Conservation (phyloP, 1,140 invertebrate species). For the Euwallacea fornicatus region DNA sequence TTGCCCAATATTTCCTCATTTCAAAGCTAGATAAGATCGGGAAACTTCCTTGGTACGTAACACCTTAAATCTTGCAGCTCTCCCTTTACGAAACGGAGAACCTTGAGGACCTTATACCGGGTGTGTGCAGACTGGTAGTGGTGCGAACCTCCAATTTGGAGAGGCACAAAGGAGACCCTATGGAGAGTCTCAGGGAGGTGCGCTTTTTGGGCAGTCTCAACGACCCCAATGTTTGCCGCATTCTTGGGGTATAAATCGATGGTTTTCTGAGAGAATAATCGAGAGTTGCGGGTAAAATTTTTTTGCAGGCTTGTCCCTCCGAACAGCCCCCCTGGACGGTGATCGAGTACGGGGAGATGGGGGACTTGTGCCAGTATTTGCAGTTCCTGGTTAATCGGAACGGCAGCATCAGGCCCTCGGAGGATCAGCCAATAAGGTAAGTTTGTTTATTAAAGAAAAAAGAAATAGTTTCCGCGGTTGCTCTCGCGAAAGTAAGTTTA, state of each 20-base stretch:
- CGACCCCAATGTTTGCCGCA: conserved; percentile 73
- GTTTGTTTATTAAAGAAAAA: no score
- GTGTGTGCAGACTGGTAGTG: conserved; percentile 56
- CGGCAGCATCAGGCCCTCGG: conserved; percentile 45
- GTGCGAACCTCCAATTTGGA: conserved; percentile 54
- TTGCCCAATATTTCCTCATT: conserved; percentile 18
- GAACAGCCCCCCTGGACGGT: conserved; percentile 71
- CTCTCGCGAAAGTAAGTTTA: no score
- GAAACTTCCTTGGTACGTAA: no score
- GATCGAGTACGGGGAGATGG: conserved; percentile 77
- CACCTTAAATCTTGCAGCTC: conserved; percentile 52
- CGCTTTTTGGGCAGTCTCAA: conserved; percentile 71
- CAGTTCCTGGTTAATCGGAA: conserved; percentile 55
- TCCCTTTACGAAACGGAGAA: conserved; percentile 60
- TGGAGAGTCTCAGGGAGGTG: conserved; percentile 65
- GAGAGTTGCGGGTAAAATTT: background rate
- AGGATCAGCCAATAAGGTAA: conserved; percentile 49
- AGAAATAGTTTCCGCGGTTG: no score
- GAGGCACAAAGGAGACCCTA: conserved; percentile 48
- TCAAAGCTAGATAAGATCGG: conserved; percentile 10
- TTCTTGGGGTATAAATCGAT: conserved; percentile 60
- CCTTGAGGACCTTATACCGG: conserved; percentile 55
- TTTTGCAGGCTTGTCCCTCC: conserved; percentile 55
- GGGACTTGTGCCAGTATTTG: conserved; percentile 78
- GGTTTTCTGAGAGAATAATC: background rate